These are phyloP conservation scores for Sisor rabdophorus DNA, from an alignment of 2,113 vertebrate genomes.

Conservation along the genomic window DNA sequence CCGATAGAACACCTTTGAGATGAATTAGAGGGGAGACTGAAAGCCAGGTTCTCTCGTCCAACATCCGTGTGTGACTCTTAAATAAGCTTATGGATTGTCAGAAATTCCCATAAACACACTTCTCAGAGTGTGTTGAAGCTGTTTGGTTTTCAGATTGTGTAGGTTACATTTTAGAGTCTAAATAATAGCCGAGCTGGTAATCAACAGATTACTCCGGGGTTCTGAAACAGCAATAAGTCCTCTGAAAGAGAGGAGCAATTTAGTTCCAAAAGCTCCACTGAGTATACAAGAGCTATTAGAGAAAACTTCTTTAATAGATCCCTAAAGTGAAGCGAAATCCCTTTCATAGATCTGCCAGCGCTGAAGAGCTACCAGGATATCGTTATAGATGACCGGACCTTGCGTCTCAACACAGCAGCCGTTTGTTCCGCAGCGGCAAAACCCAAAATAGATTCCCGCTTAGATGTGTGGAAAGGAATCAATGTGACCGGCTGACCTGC, in stretches of 20 bases:
- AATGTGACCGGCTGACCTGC: slow-evolving; percentile 7
- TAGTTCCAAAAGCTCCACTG: slow-evolving; percentile 9
- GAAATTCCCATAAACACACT: too few relatives aligned
- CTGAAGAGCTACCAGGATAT: slow-evolving; percentile 9
- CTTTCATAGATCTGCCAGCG: slow-evolving; percentile 5
- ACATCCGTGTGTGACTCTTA: too few relatives aligned
- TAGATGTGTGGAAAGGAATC: slow-evolving; percentile 4
- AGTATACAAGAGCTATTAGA: slow-evolving; percentile 11
- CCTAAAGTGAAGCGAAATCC: background rate
- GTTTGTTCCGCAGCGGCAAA: background rate
- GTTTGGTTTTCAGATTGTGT: background rate
- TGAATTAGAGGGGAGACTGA: too few relatives aligned
- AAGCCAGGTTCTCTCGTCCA: too few relatives aligned
- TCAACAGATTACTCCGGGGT: slow-evolving; percentile 16
- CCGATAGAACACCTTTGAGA: too few relatives aligned
- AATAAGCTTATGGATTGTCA: too few relatives aligned
- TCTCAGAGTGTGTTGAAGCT: too few relatives aligned
- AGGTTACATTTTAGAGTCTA: background rate
- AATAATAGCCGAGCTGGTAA: background rate
- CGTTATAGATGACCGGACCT: slow-evolving; percentile 11
- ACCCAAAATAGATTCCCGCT: slow-evolving; percentile 18
- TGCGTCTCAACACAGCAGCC: background rate
- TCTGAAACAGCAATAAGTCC: slow-evolving; percentile 2
- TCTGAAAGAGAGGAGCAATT: background rate
- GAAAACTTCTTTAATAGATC: slow-evolving; percentile 29